These are phyloP conservation scores for Podarcis lilfordi DNA, from an alignment of 2,797 vertebrate species.

Conservation along the genomic window DNA sequence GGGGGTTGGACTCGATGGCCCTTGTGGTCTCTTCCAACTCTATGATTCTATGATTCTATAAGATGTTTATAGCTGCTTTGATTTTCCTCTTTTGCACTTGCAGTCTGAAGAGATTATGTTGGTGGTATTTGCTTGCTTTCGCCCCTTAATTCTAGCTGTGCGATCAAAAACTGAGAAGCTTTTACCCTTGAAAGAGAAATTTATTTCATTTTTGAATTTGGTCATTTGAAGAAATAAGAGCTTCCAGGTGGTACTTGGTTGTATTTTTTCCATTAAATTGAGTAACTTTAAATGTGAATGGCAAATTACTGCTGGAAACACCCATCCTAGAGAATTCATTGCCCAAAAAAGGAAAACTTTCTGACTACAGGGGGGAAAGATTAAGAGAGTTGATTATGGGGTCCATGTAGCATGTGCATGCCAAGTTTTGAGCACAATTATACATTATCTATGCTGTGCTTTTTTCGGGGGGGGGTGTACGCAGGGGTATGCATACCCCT, in stretches of 20 bases:
- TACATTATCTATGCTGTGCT: background rate
- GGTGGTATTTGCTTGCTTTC: background rate
- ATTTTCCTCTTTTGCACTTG: conserved; percentile 19
- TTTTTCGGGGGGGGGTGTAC: too few relatives aligned
- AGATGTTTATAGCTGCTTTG: background rate
- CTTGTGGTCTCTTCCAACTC: too few relatives aligned
- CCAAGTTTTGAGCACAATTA: conserved; percentile 25
- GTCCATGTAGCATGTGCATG: background rate
- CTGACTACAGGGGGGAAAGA: background rate
- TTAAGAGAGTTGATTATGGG: background rate
- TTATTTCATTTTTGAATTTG: background rate
- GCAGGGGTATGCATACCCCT: too few relatives aligned
- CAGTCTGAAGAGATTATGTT: background rate
- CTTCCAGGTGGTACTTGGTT: background rate
- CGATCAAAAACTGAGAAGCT: background rate
- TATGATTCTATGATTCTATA: too few relatives aligned
- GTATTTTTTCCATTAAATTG: background rate
- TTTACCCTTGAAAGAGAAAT: background rate
- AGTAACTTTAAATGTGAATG: background rate
- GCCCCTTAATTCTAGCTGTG: background rate
- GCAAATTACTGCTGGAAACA: background rate
- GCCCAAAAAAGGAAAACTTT: background rate
- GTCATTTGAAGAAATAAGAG: background rate
- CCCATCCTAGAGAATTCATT: background rate
- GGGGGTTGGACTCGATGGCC: too few relatives aligned